These are phyloP conservation scores for Aquatica leii DNA, from an alignment of 2,888 invertebrate species.

Conservation along the genomic window DNA sequence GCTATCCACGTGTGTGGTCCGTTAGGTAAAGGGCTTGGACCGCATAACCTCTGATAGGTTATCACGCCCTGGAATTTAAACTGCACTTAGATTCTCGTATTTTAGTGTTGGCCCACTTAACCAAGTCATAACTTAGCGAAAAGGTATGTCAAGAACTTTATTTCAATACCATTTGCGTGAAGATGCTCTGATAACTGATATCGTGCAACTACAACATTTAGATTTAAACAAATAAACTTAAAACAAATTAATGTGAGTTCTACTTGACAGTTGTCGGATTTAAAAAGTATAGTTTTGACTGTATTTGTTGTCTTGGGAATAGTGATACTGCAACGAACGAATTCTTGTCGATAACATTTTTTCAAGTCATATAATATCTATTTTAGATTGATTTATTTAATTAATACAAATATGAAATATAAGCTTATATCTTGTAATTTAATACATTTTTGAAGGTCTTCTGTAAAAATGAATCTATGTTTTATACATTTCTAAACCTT, in stretches of 20 bases:
- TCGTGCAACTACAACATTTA: conserved; percentile 6
- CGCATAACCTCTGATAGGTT: conserved; percentile 31
- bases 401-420: no score
- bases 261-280: conserved; percentile 3
- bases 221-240: conserved; percentile 4
- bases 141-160: conserved; percentile 22
- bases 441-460: no score
- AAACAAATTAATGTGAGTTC: conserved; percentile 4
- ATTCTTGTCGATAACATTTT: no score
- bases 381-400: no score
- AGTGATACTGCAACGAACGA: background rate
- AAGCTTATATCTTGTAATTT: no score
- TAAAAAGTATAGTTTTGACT: conserved; percentile 2
- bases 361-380: no score
- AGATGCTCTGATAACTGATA: conserved; percentile 15
- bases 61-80: conserved; percentile 40
- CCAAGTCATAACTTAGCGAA: conserved; percentile 21
- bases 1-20: conserved; percentile 46
- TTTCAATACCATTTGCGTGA: conserved; percentile 19
- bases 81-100: conserved; percentile 27
- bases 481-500: no score
- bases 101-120: conserved; percentile 30
- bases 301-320: background rate
- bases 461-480: no score
- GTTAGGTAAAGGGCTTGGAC: conserved; percentile 37